Evolutionary conservation across 1,140 invertebrate species (phyloP).

Genomic region (Tribolium madens): DNA sequence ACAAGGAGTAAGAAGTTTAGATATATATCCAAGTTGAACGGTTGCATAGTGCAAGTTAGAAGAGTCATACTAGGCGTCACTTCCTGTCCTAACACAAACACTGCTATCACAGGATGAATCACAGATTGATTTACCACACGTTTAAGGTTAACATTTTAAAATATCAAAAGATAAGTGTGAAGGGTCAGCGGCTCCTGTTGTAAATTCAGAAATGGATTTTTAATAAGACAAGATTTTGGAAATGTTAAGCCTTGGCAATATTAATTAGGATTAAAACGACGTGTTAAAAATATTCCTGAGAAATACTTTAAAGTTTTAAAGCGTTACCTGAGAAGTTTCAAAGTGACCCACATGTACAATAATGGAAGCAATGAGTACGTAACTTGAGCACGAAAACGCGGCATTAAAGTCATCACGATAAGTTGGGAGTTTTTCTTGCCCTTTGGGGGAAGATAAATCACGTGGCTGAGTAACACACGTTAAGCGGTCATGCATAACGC

Average conservation of each 20-base stretch:
- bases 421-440: conserved; percentile 2
- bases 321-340: background rate
- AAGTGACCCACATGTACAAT: conserved; percentile 12
- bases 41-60: background rate
- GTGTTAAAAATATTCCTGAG: background rate
- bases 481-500: conserved; percentile 27
- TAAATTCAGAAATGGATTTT: too few relatives aligned
- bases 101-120: conserved; percentile 14
- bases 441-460: conserved; percentile 34
- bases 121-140: background rate
- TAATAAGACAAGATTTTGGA: too few relatives aligned
- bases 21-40: background rate
- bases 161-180: background rate
- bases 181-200: too few relatives aligned
- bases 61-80: conserved; percentile 2
- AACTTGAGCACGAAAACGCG: conserved; percentile 18
- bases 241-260: too few relatives aligned
- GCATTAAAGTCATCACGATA: conserved; percentile 37
- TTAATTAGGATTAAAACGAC: too few relatives aligned
- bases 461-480: conserved; percentile 32
- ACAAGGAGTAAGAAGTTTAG: background rate
- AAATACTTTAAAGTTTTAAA: background rate
- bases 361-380: conserved; percentile 8
- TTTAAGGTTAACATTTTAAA: background rate
- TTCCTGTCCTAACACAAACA: conserved; percentile 12